Base-by-base conservation (phyloP, 2,888 invertebrate species). In the Drosophila affinis region DNA sequence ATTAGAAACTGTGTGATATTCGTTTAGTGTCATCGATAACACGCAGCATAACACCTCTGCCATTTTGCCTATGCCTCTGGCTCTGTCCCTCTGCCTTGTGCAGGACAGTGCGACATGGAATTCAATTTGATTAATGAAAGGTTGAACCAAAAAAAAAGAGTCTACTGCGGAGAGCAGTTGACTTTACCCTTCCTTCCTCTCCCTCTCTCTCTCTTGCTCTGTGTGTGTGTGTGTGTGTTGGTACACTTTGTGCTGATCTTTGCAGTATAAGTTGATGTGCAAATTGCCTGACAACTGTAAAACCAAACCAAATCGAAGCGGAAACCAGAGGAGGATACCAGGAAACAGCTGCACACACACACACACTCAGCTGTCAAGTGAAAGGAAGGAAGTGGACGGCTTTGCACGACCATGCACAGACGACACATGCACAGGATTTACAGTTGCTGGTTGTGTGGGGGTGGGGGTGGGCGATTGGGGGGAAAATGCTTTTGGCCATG, bases 111-210 rank as follows among this genome's bases (percentile, higher is more conserved):
- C 57, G 6, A 57, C 58, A 70, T 75, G 68, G 76, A 83, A 86
- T 80, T 78, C 84, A 83, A 83, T 83, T 83, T 80, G 86, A 83
- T 87, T 88, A 84, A 87, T 75, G 79, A 78, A 71, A 77, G 73
- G 77, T 60, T 76, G 74, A 77, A 21, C 21, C 21, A 83, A 79
- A 83, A 84, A 67, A 57, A 47, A 47, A 18, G 70, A 78, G 77
- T 61, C 44, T 39, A 21, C 62, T 34, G 27, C 17, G 39, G n/a
- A n/a, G 39, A 39, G 34, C 39, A 32, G n/a, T 17, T 54, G 34
- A 44, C 32, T 29, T 51, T 70, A 48, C 48, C 39, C 58, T 27
- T 46, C 21, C 46, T 29, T 18, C 17, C 52, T 24, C 39, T 46
- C 10, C n/a, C 44, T 45, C 46, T 10, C 48, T 12, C 45, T 57